Conservation (phyloP, 2,888 invertebrate species). For the Mimas tiliae region DNA sequence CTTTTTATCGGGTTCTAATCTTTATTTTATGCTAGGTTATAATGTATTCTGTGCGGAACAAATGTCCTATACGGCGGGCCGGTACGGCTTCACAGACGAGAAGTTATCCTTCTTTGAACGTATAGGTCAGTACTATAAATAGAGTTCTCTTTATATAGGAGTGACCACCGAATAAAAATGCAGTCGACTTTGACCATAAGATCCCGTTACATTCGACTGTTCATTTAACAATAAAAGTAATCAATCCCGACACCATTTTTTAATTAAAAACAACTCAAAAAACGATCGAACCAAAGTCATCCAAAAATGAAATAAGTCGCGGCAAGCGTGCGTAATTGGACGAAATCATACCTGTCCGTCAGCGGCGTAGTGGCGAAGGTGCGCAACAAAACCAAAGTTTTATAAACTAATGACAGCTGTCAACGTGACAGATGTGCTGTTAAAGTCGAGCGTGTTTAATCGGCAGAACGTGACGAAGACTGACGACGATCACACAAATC, state of each 20-base stretch:
- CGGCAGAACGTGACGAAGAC: slow-evolving; percentile 54
- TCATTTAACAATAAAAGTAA: slow-evolving; percentile 6
- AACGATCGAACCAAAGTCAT: background rate
- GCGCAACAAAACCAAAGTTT: slow-evolving; percentile 49
- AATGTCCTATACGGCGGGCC: too few relatives aligned
- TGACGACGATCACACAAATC: slow-evolving; percentile 43
- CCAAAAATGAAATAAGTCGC: slow-evolving; percentile 14
- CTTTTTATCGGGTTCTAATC: too few relatives aligned
- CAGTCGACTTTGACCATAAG: slow-evolving; percentile 18
- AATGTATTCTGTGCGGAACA: too few relatives aligned
- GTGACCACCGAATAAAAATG: background rate
- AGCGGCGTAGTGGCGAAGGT: slow-evolving; percentile 23
- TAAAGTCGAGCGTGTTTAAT: slow-evolving; percentile 50
- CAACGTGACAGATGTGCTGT: slow-evolving; percentile 47
- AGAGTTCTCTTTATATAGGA: background rate
- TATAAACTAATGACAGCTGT: slow-evolving; percentile 53
- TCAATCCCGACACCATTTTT: background rate
- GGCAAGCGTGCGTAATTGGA: slow-evolving; percentile 24
- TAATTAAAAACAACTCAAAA: slow-evolving; percentile 3
- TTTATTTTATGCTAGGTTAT: too few relatives aligned
- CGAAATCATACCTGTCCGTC: slow-evolving; percentile 36
- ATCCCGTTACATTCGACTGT: slow-evolving; percentile 7
- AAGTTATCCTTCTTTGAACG: too few relatives aligned
- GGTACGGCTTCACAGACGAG: too few relatives aligned
- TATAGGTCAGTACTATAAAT: too few relatives aligned